Percentiles rank a stretch among this genome's conserved stretches.
Conservation (phyloP, 2,797 vertebrate species). For the Toxotes lorentzi region DNA sequence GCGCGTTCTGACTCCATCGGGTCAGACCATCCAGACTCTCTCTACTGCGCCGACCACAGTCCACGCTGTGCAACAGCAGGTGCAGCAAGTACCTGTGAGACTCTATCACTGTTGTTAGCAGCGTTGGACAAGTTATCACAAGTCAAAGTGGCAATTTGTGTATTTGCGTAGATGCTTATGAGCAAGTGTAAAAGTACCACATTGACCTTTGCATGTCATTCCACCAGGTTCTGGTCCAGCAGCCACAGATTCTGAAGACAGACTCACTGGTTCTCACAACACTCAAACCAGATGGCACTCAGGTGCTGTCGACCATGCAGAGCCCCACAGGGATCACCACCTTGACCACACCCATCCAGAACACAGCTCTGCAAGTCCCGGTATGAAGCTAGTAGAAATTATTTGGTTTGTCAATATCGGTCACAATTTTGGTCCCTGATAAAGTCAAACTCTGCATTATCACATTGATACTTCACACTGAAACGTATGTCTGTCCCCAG, state of each 20-base stretch:
- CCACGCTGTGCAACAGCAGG: slow-evolving; percentile 91
- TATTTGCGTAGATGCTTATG: not conserved
- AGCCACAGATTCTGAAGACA: slow-evolving; percentile 97
- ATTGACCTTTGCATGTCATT: slow-evolving; percentile 15
- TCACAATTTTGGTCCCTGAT: not conserved
- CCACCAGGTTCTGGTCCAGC: slow-evolving; percentile 93
- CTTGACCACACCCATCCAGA: slow-evolving; percentile 93
- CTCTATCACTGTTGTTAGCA: not conserved
- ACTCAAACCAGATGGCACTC: slow-evolving; percentile 93
- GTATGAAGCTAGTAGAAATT: slow-evolving; percentile 50
- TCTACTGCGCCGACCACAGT: slow-evolving; percentile 83
- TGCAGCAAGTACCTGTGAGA: slow-evolving; percentile 90
- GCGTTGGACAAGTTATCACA: not conserved
- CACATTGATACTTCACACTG: not conserved
- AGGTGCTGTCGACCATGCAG: slow-evolving; percentile 93
- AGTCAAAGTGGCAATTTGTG: not conserved
- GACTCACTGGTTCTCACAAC: slow-evolving; percentile 97
- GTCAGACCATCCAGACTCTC: slow-evolving; percentile 88
- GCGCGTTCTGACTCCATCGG: slow-evolving; percentile 90
- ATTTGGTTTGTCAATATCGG: not conserved
- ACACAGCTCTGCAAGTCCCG: slow-evolving; percentile 92
- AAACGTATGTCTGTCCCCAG: slow-evolving; percentile 72
- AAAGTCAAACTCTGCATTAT: not conserved
- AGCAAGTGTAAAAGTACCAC: not conserved
- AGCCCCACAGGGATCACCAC: slow-evolving; percentile 92